Evolutionary conservation across 2,113 vertebrate genomes (phyloP), one percentile per base, ranked within the genome.

Genomic region (Cynocephalus volans): DNA sequence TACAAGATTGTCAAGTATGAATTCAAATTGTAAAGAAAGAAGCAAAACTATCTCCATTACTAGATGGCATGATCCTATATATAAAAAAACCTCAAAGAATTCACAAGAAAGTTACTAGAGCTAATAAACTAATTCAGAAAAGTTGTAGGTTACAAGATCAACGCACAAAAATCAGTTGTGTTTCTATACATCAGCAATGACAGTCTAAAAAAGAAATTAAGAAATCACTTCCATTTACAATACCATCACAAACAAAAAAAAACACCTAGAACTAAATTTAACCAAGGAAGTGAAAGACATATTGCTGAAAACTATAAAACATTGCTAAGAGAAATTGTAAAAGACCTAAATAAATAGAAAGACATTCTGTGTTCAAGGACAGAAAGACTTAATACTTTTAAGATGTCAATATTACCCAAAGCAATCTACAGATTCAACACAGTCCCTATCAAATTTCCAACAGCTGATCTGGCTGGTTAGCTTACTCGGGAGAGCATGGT

Each of bases 1-100:
- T 62, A 8, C 18, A 93, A 73, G 36, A 92, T 6, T 69, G 13
- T 94, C 18, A 96, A 81, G 45, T 64, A 90, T 48, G 94, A 54
- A 86, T 65, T 18, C 80, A 90, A 81, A 92, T 11, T 58, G 24
- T 54, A 87, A 93, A 97, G 50, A 8, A 94, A 87, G 36, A 85
- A 86, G 36, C 65, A 72, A 92, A 95, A 95, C 48, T 33, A 70
- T 83, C 10, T 89, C 67, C 65, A 31, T 72, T 95, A 14, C 65
- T 19, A 88, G 36, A 94, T 64, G 31, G 62, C 13, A 83, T 76
- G 60, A 86, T 52, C 65, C 33, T 93, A 75, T 54, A 75, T 83
- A 18, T 17, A 65, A 19, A 93, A 83, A 90, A 91, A 56, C 28
- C 64, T 45, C 41, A 90, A 90, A 85, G 65, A 90, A 75, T 90